These are phyloP conservation scores for Plusia festucae DNA, from an alignment of 2,888 invertebrate genomes.

Conservation along the genomic window DNA sequence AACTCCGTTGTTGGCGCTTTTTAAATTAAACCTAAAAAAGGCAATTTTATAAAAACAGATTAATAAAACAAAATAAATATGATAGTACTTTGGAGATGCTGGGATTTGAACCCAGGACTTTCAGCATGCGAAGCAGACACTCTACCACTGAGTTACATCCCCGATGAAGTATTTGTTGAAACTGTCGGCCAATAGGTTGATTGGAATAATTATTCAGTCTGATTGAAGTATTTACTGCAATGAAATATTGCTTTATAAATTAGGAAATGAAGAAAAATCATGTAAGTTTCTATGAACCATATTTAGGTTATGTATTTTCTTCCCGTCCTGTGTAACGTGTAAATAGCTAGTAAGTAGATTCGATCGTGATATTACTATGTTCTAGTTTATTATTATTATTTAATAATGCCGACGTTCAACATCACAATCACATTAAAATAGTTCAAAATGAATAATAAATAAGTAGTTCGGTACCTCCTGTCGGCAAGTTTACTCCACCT, in stretches of 20 bases:
- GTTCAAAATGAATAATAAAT: constrained; percentile 33
- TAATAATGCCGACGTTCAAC: not conserved
- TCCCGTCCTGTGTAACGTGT: too few relatives aligned
- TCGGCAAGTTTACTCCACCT: constrained; percentile 80
- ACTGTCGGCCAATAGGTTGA: not conserved
- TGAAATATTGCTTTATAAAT: too few relatives aligned
- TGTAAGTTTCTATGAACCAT: too few relatives aligned
- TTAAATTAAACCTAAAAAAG: constrained; percentile 73
- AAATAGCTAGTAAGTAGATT: too few relatives aligned
- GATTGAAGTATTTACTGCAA: too few relatives aligned
- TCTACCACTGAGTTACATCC: constrained; percentile 89
- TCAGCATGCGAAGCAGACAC: constrained; percentile 92
- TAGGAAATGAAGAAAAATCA: too few relatives aligned
- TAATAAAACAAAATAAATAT: constrained; percentile 3
- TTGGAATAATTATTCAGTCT: not conserved
- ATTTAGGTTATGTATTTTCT: too few relatives aligned
- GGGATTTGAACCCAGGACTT: constrained; percentile 91
- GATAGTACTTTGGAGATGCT: constrained; percentile 85
- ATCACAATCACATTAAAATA: constrained; percentile 14
- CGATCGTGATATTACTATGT: too few relatives aligned
- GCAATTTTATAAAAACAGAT: not conserved
- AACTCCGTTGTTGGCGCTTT: constrained; percentile 73
- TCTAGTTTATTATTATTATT: too few relatives aligned
- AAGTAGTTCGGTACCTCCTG: constrained; percentile 72
- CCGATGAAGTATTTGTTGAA: constrained; percentile 26